Evolutionary conservation across 2,888 invertebrate genomes (phyloP).

Genomic region (Amitus sp.): DNA sequence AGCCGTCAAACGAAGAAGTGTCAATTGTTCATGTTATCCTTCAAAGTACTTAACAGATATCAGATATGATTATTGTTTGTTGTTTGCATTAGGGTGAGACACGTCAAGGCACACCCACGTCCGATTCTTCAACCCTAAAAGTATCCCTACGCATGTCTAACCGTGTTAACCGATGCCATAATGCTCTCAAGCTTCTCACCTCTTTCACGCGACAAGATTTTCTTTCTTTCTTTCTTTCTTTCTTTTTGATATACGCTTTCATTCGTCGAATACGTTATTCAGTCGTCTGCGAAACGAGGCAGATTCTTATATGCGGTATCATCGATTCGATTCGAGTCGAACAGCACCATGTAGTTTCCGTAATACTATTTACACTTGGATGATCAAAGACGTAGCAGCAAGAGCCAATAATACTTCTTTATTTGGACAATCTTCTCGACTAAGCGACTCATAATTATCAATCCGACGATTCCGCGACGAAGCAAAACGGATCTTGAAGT

Average conservation of each 20-base stretch:
- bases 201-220: background rate
- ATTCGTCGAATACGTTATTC: slow-evolving; percentile 27
- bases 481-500: no score
- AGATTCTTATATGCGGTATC: slow-evolving; percentile 10
- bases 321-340: no score
- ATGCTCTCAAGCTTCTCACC: slow-evolving; percentile 5
- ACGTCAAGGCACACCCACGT: slow-evolving; percentile 60
- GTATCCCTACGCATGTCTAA: slow-evolving; percentile 19
- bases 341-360: no score
- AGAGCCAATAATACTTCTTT: no score
- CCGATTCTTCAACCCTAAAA: slow-evolving; percentile 28
- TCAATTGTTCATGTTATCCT: slow-evolving; percentile 19
- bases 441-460: no score
- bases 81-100: slow-evolving; percentile 59
- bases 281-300: slow-evolving; percentile 36
- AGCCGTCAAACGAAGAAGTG: no score
- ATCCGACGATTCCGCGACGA: slow-evolving; percentile 18
- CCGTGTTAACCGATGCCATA: slow-evolving; percentile 32
- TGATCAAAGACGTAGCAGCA: no score
- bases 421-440: no score
- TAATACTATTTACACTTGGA: no score
- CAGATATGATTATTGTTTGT: no score
- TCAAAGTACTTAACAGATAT: slow-evolving; percentile 51
- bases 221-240: no score
- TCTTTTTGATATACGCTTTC: background rate